Percentiles rank a stretch among this genome's conserved stretches.
Conservation (phyloP, 2,113 vertebrate genomes). For the Spheniscus mendiculus region DNA sequence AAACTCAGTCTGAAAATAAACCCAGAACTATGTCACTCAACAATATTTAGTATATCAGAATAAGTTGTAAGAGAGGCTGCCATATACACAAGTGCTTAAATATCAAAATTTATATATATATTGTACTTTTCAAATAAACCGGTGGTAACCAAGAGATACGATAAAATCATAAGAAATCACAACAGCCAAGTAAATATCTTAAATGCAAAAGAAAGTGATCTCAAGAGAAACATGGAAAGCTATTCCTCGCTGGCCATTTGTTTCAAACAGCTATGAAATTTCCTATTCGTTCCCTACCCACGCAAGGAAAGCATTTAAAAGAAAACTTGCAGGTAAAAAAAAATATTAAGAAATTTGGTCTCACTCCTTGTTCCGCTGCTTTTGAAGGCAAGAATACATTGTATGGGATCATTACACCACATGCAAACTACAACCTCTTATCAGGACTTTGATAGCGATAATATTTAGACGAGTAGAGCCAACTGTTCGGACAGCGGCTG, state of each 20-base stretch:
- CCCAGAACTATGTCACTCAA: background rate
- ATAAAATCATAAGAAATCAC: background rate
- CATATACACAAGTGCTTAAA: background rate
- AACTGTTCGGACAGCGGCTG: background rate
- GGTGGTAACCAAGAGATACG: background rate
- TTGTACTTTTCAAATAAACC: background rate
- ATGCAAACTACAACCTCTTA: background rate
- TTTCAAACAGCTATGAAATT: background rate
- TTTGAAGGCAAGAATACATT: background rate
- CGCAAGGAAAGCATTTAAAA: background rate
- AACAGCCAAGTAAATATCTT: background rate
- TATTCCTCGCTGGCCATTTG: background rate
- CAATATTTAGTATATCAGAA: background rate
- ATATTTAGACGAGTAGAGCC: background rate
- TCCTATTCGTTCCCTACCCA: background rate
- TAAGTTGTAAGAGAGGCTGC: background rate
- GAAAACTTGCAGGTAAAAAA: background rate
- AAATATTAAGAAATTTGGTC: background rate
- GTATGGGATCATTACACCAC: background rate
- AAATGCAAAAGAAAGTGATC: background rate
- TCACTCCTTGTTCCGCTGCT: background rate
- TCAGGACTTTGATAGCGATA: background rate
- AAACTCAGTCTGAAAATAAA: background rate
- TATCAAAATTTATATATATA: background rate
- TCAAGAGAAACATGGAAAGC: background rate